phyloP scores from a whole-genome alignment of 2,797 vertebrate species.

The Thripadectes ignobilis region DNA sequence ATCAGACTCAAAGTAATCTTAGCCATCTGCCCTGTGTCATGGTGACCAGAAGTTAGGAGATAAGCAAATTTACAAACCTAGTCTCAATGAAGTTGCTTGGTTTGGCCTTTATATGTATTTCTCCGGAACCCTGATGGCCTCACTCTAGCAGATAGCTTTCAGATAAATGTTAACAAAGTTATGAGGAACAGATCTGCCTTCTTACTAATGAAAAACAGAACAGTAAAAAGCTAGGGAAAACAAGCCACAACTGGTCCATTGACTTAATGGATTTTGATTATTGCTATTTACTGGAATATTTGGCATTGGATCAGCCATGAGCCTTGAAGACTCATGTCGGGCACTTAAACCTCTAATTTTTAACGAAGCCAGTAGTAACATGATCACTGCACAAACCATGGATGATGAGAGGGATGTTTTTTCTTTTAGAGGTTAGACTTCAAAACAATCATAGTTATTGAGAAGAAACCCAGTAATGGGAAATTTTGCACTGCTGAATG shows the following conservation, averaged over 20 bases:
- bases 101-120: conserved; percentile 54
- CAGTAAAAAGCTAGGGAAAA: conserved; percentile 35
- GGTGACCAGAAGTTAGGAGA: conserved; percentile 50
- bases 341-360: background rate
- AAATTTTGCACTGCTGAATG: background rate
- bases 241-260: background rate
- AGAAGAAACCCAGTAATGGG: background rate
- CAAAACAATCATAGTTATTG: background rate
- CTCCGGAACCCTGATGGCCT: background rate
- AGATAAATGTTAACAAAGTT: conserved; percentile 58
- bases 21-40: conserved; percentile 66
- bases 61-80: conserved; percentile 56
- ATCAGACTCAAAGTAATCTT: conserved; percentile 46
- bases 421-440: background rate
- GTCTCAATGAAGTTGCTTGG: conserved; percentile 45
- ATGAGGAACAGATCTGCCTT: conserved; percentile 25
- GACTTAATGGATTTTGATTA: conserved; percentile 33
- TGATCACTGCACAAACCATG: background rate
- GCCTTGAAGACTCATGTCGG: background rate
- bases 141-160: background rate
- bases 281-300: conserved; percentile 44
- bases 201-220: conserved; percentile 43
- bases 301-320: conserved; percentile 9
- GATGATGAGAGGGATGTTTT: background rate
- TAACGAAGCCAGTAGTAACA: background rate